Evolutionary conservation across 2,888 invertebrate species (phyloP), one percentile per base, ranked within the genome.

Genomic region (Drosophila kokeensis): DNA sequence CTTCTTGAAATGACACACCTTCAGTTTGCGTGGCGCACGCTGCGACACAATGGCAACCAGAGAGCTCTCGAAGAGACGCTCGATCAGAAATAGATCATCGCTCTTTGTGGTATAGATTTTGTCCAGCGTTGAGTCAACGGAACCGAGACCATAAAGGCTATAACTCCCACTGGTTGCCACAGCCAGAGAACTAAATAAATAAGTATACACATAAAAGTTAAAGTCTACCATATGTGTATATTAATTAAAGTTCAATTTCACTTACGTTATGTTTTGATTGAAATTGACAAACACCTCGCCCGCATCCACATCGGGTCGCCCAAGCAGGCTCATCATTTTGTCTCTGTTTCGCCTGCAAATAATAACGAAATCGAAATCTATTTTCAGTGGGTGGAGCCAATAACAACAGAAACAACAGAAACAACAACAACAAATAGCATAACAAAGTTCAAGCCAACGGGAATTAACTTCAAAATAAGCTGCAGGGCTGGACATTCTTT

Each of bases 251-350:
- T 29, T 57, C 40, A 21, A n/a, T 42, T 30, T 10, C 15, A 96
- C 98, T 97, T 96, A 99, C 99, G 98, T 97, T 95, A 96, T 97
- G 94, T 99, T 99, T 94, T 99, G 99, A 94, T 99, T 99, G 93
- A 99, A 99, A 94, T 98, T 98, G 90, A 98, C 98, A 94, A 97
- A 98, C 94, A 97, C 96, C 94, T 96, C 96, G 94, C 96, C 97
- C 94, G 95, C 96, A 94, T 96, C 93, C 60, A 92, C 90, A 69
- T 93, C 93, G 75, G 91, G 89, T 81, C 92, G 87, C 68, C 92
- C 92, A 64, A 92, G 78, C 70, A 93, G 83, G 84, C 91, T 92
- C 92, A 92, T 92, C 88, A 90, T 92, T 65, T 60, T 76, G 64
- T 54, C 54, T 52, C 67, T 67, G 69, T 69, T 55, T 50, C 24